Conservation (phyloP, 2,797 vertebrate species). For the Potorous gilbertii region DNA sequence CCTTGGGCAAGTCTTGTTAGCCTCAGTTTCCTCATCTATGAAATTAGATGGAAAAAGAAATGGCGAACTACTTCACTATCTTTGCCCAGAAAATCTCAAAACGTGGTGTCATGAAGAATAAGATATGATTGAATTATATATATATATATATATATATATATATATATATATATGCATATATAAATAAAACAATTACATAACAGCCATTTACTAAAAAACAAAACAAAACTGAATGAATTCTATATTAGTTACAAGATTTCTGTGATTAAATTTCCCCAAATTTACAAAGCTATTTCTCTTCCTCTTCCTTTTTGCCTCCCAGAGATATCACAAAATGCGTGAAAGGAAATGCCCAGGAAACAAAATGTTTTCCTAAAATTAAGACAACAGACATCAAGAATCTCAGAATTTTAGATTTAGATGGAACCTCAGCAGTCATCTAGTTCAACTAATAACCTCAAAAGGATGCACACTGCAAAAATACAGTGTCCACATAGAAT, state of each 20-base stretch:
- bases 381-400: constrained; percentile 36
- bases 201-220: constrained; percentile 4
- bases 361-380: constrained; percentile 48
- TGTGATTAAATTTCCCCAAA: constrained; percentile 19
- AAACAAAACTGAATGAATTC: background rate
- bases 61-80: background rate
- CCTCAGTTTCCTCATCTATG: background rate
- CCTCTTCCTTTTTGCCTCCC: constrained; percentile 16
- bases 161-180: too few species aligned
- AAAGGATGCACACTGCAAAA: constrained; percentile 19
- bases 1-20: background rate
- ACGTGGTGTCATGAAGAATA: background rate
- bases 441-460: background rate
- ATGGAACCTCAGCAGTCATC: background rate
- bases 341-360: constrained; percentile 41
- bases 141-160: too few species aligned
- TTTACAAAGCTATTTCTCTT: constrained; percentile 8
- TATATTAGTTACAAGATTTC: background rate
- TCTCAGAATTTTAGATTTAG: constrained; percentile 43
- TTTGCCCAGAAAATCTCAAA: background rate
- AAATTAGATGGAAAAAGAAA: background rate
- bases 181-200: too few species aligned
- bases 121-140: too few species aligned
- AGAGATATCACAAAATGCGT: background rate
- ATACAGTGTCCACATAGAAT: constrained; percentile 32